phyloP scores from a whole-genome alignment of 2,113 vertebrate species.

The Lipotes vexillifer region DNA sequence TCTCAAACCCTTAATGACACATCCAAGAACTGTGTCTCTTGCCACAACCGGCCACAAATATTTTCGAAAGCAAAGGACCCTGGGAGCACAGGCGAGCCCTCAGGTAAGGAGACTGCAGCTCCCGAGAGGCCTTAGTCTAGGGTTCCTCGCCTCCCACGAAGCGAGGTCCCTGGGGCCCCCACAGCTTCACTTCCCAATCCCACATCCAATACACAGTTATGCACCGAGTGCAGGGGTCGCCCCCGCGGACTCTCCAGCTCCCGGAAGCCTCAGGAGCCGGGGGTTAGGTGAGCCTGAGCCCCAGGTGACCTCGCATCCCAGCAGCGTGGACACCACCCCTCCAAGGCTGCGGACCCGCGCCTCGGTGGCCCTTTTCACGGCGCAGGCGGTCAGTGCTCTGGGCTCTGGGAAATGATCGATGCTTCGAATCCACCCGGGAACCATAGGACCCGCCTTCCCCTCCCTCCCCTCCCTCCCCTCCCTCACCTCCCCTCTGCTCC shows the following conservation, averaged over 20 bases:
- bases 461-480: too few relatives aligned
- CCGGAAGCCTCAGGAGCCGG: not conserved
- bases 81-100: not conserved
- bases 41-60: not conserved
- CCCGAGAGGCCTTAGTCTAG: not conserved
- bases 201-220: not conserved
- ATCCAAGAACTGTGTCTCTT: not conserved
- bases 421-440: not conserved
- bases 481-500: too few relatives aligned
- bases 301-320: fast-evolving
- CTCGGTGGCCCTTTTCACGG: not conserved
- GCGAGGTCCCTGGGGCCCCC: not conserved
- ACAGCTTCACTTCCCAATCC: not conserved
- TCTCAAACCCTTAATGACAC: fast-evolving
- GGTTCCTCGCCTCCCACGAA: not conserved
- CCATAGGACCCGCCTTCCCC: not conserved
- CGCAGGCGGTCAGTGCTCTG: not conserved
- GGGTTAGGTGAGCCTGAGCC: not conserved
- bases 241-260: not conserved
- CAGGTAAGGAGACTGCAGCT: not conserved
- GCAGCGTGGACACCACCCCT: not conserved
- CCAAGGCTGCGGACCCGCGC: not conserved
- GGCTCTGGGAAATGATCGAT: not conserved
- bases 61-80: not conserved
- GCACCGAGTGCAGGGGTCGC: too few relatives aligned